Evolutionary conservation across 1,140 invertebrate species (phyloP), one percentile per base, ranked within the genome.

Genomic region (Pogonognathellus flavescens): DNA sequence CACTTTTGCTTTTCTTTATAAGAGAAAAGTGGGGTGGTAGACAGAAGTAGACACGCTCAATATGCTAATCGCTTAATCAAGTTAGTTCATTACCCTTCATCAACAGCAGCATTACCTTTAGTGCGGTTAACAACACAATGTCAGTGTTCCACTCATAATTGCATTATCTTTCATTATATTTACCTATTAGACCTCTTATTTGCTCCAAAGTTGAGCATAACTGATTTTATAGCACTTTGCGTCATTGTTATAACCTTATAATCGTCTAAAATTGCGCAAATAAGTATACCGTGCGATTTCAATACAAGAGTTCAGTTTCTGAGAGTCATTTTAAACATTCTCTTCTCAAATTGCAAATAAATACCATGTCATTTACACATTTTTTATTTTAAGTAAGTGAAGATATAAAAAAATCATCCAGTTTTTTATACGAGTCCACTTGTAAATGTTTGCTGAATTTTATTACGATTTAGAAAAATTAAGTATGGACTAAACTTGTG

Each of bases 81-180:
- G 70, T 84, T 80, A 84, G n/a, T 72, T 84, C 83, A 84, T 84
- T 84, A 84, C 83, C 83, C 70, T 80, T 84, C 70, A 84, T 84
- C 83, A 84, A 84, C 66, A 80, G 83, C 70, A 84, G 83, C 70
- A 84, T 84, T 84, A 84, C 72, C 83, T 84, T 72, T 84, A 84
- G 80, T 80, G 83, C 55, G 83, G 83, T 84, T 84, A 84, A 82
- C 31, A 41, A 41, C 55, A 76, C 50, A 76, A 76, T 31, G 70
- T 50, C 66, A 76, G 83, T 20, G 70, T 50, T 57, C 22, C 66
- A 70, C 70, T 82, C 72, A 80, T 84, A 84, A 84, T 80, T 84
- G 25, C 59, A 57, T 84, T 84, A 84, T 84, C 83, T 83, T 60
- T n/a, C 31, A 76, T 76, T 49, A 25, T 76, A 76, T 76, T 76